Percentiles rank a stretch among this genome's conserved stretches.
Evolutionary conservation across 2,888 invertebrate genomes (phyloP).

Genomic region (Agrilus biguttatus): DNA sequence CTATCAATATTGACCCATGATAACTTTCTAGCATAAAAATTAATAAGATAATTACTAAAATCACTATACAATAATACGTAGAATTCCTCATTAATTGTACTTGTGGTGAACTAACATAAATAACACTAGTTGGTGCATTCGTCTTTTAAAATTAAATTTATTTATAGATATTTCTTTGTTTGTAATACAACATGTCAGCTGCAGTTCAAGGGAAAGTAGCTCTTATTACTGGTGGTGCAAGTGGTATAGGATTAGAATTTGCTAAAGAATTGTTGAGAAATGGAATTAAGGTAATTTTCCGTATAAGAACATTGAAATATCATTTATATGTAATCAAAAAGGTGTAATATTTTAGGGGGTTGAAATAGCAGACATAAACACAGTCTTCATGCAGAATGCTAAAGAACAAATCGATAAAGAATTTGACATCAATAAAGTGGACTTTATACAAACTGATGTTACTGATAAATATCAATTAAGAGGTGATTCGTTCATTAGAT

Average conservation of each 20-base stretch:
- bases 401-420: constrained; percentile 29
- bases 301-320: too few relatives aligned
- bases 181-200: too few relatives aligned
- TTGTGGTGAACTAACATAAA: too few relatives aligned
- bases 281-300: constrained; percentile 2
- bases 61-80: too few relatives aligned
- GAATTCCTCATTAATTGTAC: too few relatives aligned
- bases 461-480: constrained; percentile 30
- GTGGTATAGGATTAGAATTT: constrained; percentile 2
- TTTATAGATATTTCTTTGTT: too few relatives aligned
- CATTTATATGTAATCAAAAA: background rate
- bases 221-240: constrained; percentile 5
- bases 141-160: too few relatives aligned
- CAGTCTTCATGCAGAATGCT: constrained; percentile 29
- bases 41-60: too few relatives aligned
- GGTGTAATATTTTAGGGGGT: constrained; percentile 14
- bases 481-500: constrained; percentile 14
- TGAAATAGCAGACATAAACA: constrained; percentile 26
- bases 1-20: too few relatives aligned
- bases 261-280: constrained; percentile 4
- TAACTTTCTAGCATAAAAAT: too few relatives aligned
- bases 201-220: constrained; percentile 3
- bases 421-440: constrained; percentile 31
- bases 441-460: constrained; percentile 38
- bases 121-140: too few relatives aligned